Conservation (phyloP, 2,113 vertebrate genomes). For the Atlantisia rogersi region DNA sequence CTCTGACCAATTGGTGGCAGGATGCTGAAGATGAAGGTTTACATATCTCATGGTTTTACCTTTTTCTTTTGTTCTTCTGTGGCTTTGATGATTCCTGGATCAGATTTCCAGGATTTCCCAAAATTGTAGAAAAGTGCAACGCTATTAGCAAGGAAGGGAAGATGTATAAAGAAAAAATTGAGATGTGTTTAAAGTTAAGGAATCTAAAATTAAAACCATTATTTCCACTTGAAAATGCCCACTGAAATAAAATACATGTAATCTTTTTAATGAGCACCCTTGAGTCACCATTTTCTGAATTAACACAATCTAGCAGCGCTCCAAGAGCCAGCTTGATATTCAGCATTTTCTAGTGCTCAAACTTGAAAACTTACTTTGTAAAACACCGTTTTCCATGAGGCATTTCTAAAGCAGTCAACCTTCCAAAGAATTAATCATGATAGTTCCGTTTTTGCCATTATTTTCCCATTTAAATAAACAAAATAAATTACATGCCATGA, state of each 20-base stretch:
- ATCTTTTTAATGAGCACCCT: neutral
- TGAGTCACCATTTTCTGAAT: neutral
- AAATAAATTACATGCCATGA: neutral
- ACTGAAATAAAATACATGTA: neutral
- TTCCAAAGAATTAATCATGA: neutral
- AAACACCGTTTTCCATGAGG: neutral
- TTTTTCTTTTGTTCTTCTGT: constrained; percentile 99
- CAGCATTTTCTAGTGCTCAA: neutral
- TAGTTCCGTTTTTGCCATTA: neutral
- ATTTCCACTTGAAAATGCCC: neutral
- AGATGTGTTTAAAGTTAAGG: constrained; percentile 94
- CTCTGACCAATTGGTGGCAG: neutral
- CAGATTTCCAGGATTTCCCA: constrained; percentile 98
- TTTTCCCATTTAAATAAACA: neutral
- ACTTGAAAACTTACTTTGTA: neutral
- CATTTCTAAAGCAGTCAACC: neutral
- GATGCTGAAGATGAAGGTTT: neutral
- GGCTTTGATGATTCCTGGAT: constrained; percentile 98
- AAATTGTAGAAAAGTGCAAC: constrained; percentile 98
- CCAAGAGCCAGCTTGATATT: neutral
- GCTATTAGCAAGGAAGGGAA: constrained; percentile 96
- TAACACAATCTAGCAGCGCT: neutral
- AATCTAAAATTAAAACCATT: constrained; percentile 48
- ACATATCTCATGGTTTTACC: constrained; percentile 68
- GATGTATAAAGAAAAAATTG: constrained; percentile 90